phyloP scores from a whole-genome alignment of 2,888 invertebrate genomes.

The Disparrhopalites patrizii region DNA sequence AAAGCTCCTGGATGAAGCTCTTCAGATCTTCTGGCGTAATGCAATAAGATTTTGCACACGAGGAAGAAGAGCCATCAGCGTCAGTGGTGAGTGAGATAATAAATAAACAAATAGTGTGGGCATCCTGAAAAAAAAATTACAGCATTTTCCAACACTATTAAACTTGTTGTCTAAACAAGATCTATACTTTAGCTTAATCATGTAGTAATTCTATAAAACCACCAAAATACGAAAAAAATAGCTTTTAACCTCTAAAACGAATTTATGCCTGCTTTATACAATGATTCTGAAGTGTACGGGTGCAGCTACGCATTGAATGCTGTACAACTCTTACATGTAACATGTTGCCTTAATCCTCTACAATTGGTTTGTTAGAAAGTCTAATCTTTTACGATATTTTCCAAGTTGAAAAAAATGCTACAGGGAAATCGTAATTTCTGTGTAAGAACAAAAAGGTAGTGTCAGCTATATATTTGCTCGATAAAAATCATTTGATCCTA shows the following conservation, averaged over 20 bases:
- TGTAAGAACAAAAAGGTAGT: neutral
- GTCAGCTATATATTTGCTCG: neutral
- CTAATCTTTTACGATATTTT: neutral
- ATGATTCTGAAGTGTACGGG: too few species aligned
- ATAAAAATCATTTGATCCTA: neutral
- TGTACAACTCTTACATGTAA: too few species aligned
- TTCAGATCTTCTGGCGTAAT: too few species aligned
- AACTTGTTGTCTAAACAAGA: slow-evolving; percentile 8
- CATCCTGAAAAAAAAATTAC: neutral
- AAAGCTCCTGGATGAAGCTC: neutral
- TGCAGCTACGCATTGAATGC: too few species aligned
- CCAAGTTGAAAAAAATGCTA: neutral
- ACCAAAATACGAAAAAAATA: too few species aligned
- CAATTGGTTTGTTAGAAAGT: too few species aligned
- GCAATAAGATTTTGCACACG: too few species aligned
- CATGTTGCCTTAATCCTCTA: too few species aligned
- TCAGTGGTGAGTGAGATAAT: neutral
- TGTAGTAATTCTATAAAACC: too few species aligned
- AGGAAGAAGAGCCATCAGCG: slow-evolving; percentile 1
- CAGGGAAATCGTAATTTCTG: too few species aligned
- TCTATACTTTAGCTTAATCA: neutral
- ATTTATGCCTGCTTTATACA: too few species aligned
- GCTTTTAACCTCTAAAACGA: too few species aligned
- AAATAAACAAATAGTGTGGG: neutral
- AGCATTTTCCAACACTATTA: slow-evolving; percentile 6